Evolutionary conservation across 2,113 vertebrate genomes (phyloP).

Genomic region (Tupaia chinensis): DNA sequence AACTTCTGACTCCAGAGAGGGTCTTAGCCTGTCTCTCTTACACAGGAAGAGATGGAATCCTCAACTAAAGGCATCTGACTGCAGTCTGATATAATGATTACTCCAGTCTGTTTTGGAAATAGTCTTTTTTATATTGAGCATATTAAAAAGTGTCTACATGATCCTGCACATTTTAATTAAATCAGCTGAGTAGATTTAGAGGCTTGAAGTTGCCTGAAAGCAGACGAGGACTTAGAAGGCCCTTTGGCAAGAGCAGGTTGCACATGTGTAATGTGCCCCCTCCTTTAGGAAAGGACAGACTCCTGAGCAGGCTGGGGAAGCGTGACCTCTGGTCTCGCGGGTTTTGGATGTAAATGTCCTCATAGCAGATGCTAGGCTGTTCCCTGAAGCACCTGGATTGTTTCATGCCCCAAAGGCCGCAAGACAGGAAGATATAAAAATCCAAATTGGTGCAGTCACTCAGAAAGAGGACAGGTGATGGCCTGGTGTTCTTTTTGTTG

Average conservation of each 20-base stretch:
- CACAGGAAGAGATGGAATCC: not conserved
- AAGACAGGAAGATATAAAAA: slow-evolving; percentile 26
- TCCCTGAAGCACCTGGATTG: not conserved
- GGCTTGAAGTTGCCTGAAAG: not conserved
- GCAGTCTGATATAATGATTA: not conserved
- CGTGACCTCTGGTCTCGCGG: not conserved
- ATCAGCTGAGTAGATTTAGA: not conserved
- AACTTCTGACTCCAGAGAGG: accelerated
- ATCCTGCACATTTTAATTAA: not conserved
- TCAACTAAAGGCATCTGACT: not conserved
- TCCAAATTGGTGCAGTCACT: not conserved
- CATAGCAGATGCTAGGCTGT: not conserved
- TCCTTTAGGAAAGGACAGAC: not conserved
- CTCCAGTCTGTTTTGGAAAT: not conserved
- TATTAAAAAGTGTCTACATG: not conserved
- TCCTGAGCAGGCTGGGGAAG: not conserved
- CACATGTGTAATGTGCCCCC: accelerated
- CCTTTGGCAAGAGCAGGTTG: not conserved
- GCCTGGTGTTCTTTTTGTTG: not conserved
- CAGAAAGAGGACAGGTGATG: slow-evolving; percentile 8
- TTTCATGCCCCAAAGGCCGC: slow-evolving; percentile 7
- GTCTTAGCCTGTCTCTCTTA: not conserved
- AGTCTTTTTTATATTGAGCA: not conserved
- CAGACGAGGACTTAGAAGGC: not conserved
- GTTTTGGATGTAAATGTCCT: not conserved